phyloP scores from a whole-genome alignment of 1,140 invertebrate genomes.

The Campoletis sonorensis region DNA sequence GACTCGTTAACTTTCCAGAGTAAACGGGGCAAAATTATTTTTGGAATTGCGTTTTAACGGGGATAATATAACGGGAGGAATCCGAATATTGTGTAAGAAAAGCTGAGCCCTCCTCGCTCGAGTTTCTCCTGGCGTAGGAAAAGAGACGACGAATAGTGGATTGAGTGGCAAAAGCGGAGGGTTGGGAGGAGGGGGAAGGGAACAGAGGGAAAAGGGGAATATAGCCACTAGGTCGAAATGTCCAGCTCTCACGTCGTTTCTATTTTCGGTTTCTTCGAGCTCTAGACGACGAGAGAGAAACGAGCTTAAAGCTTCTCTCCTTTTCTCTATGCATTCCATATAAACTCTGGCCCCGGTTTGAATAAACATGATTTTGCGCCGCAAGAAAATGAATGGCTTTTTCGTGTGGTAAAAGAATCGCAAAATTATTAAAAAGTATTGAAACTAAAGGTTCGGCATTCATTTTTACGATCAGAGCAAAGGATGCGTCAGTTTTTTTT shows the following conservation, averaged over 20 bases:
- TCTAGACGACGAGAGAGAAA: constrained; percentile 44
- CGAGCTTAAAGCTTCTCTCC: constrained; percentile 20
- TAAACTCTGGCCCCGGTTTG: neutral
- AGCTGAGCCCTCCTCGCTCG: neutral
- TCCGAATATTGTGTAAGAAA: constrained; percentile 56
- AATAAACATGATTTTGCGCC: neutral
- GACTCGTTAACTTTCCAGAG: constrained; percentile 25
- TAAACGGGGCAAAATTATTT: constrained; percentile 57
- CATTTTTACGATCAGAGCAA: no score
- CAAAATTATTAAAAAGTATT: no score
- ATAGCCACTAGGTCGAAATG: constrained; percentile 69
- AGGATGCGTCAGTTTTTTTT: neutral
- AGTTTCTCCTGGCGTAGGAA: neutral
- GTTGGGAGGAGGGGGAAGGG: neutral
- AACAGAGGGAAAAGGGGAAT: constrained; percentile 50
- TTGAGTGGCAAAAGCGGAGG: neutral
- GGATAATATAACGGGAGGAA: constrained; percentile 45
- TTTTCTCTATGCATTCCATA: constrained; percentile 15
- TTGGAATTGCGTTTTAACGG: constrained; percentile 48
- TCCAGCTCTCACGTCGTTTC: constrained; percentile 71
- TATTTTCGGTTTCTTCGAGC: constrained; percentile 70
- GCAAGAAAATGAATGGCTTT: neutral
- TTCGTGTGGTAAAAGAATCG: neutral
- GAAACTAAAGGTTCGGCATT: no score
- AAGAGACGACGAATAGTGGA: constrained; percentile 19